These are phyloP conservation scores for Atopsyche davidsoni DNA, from an alignment of 1,140 invertebrate species.

Conservation along the genomic window DNA sequence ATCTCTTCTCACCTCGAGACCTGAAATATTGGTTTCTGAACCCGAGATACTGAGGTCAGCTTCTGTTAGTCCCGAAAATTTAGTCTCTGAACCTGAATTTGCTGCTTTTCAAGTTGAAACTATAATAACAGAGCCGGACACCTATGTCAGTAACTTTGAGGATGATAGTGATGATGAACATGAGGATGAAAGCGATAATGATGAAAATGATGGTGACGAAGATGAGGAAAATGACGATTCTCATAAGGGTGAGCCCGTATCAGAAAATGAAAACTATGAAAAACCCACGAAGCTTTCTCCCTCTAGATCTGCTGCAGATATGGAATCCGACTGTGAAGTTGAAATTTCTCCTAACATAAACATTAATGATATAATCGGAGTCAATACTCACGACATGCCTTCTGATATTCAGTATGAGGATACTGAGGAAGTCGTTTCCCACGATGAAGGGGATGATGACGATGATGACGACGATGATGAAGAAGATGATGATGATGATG, in stretches of 20 bases:
- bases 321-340: conserved; percentile 24
- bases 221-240: conserved; percentile 11
- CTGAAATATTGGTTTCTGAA: conserved; percentile 42
- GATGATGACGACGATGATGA: conserved; percentile 32
- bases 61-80: conserved; percentile 45
- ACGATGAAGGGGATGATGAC: conserved; percentile 33
- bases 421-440: conserved; percentile 14
- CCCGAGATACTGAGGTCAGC: conserved; percentile 42
- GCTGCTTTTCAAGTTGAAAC: conserved; percentile 46
- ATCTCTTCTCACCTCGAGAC: conserved; percentile 41
- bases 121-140: conserved; percentile 43
- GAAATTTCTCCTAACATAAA: conserved; percentile 19
- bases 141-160: conserved; percentile 33
- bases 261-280: conserved; percentile 13
- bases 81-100: conserved; percentile 47
- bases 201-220: conserved; percentile 4
- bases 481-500: conserved; percentile 2
- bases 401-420: conserved; percentile 11
- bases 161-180: conserved; percentile 18
- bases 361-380: conserved; percentile 30
- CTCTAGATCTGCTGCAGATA: conserved; percentile 17
- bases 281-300: conserved; percentile 1
- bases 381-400: conserved; percentile 32
- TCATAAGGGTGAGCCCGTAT: conserved; percentile 8
- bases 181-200: conserved; percentile 3